Evolutionary conservation across 92 coral and sea anemone species (phyloP), one percentile per base, ranked within the genome.

Genomic region (Epizoanthus rinbou): DNA sequence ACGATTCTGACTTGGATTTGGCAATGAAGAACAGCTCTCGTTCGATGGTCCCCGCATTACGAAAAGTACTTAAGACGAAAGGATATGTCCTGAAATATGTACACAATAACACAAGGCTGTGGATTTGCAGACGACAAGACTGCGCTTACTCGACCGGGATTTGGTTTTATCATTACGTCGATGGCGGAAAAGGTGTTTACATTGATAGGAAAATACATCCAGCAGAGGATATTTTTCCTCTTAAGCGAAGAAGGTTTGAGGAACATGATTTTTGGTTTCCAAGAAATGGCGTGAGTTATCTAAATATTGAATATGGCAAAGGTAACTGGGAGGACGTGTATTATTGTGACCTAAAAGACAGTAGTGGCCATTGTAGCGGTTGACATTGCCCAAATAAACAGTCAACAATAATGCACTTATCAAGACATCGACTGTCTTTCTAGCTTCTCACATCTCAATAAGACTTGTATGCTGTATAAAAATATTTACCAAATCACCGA

Each of bases 251-350:
- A 53, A 47, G 17, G 9, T 45, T 82, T 33, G 56, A 69, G 6
- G 85, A 76, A 1, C 54, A 47, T 11, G 17, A 50, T 45, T 80
- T 80, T 80, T 64, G 75, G 84, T 80, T 80, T 39, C 84, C 84
- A 2, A 31, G 53, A 25, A 58, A 79, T 13, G 53, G 72, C 2
- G 73, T 5, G 31, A 50, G 56, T 5, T 60, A 28, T 25, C 23
- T 79, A 35, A 70, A 79, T 60, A 2, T 18, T n/a, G 73, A 8
- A 10, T 78, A 78, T 16, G 83, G 83, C 8, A 78, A 78, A 33
- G 83, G 70, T 1, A 78, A 78, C 18, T 78, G 83, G 83, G 45
- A 31, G 39, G 13, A 56, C 11, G 19, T 15, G 0, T 60, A 56
- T 21, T n/a, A 59, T 13, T 79, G 83, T 25, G 24, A 9, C 8